Conservation (phyloP, 1,140 invertebrate species). For the Ips nitidus region DNA sequence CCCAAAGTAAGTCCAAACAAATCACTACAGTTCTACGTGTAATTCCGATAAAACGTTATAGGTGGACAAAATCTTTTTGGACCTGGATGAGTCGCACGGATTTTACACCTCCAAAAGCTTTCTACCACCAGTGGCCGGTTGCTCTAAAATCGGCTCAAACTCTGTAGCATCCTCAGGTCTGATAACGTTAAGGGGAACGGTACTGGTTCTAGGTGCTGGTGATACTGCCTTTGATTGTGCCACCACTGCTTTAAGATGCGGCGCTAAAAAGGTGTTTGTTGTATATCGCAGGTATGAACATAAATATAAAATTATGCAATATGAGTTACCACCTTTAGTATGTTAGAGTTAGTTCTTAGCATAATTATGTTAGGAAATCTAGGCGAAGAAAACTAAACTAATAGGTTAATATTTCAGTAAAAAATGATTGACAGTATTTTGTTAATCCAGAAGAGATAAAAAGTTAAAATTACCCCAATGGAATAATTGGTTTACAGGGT, state of each 20-base stretch:
- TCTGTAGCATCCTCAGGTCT: conserved; percentile 70
- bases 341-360: too few relatives aligned
- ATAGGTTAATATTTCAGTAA: too few relatives aligned
- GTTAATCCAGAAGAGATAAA: too few relatives aligned
- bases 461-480: too few relatives aligned
- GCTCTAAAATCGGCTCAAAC: conserved; percentile 72
- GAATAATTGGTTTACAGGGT: too few relatives aligned
- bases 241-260: conserved; percentile 93
- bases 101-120: conserved; percentile 97
- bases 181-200: conserved; percentile 80
- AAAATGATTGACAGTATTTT: too few relatives aligned
- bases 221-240: conserved; percentile 99
- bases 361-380: too few relatives aligned
- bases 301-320: not conserved
- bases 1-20: conserved; percentile 63
- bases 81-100: conserved; percentile 68
- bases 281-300: conserved; percentile 68
- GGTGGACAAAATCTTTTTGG: not conserved
- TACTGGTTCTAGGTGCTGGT: conserved; percentile 93
- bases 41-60: not conserved
- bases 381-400: not conserved
- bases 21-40: conserved; percentile 34
- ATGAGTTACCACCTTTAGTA: too few relatives aligned
- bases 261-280: conserved; percentile 88
- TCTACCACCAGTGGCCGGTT: conserved; percentile 80